These are phyloP conservation scores for Lysandra coridon DNA, from an alignment of 2,888 invertebrate genomes.

Conservation along the genomic window DNA sequence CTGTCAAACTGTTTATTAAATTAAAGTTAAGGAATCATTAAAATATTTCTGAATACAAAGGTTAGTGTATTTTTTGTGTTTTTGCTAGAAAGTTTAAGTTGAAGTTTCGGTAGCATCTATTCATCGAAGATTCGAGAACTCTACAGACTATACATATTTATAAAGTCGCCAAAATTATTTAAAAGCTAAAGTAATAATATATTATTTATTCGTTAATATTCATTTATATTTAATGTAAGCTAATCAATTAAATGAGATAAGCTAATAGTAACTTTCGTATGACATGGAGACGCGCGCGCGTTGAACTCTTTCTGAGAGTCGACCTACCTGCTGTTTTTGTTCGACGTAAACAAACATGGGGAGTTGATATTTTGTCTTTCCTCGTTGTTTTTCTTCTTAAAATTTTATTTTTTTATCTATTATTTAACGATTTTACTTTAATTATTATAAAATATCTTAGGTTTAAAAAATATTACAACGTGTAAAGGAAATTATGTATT, in stretches of 20 bases:
- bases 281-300: conserved; percentile 53
- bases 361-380: not conserved
- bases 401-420: not conserved
- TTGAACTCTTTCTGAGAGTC: conserved; percentile 72
- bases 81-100: not conserved
- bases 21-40: too few species aligned
- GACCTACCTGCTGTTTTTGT: conserved; percentile 41
- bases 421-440: not conserved
- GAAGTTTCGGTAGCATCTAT: not conserved
- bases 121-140: not conserved
- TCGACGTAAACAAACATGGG: not conserved
- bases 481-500: not conserved
- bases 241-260: not conserved
- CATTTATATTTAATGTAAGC: not conserved
- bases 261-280: not conserved
- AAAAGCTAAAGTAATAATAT: not conserved
- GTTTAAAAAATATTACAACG: too few species aligned
- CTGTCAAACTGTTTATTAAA: too few species aligned
- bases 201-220: not conserved
- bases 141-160: not conserved
- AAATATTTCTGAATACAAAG: not conserved
- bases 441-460: too few species aligned
- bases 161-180: not conserved
- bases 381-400: not conserved
- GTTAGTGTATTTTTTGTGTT: not conserved